Percentiles rank a stretch among this genome's conserved stretches.
phyloP scores from a whole-genome alignment of 2,888 invertebrate species.

The Alsophila aescularia region DNA sequence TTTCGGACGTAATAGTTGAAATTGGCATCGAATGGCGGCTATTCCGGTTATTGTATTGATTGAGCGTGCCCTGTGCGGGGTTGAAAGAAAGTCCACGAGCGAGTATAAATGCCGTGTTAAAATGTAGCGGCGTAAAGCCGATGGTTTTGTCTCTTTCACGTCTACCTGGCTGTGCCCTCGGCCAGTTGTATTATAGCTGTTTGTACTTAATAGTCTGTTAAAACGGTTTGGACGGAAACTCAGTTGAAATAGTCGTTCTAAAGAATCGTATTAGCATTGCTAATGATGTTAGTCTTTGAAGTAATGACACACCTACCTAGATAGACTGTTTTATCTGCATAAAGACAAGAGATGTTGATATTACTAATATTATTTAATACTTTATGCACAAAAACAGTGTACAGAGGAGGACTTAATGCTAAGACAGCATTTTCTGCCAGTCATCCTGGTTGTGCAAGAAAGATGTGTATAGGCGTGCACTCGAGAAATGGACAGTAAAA shows the following conservation, averaged over 20 bases:
- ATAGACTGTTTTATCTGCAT: conserved; percentile 13
- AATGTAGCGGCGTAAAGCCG: conserved; percentile 56
- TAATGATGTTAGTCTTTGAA: conserved; percentile 26
- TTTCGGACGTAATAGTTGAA: conserved; percentile 39
- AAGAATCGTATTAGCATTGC: conserved; percentile 35
- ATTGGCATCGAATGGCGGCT: conserved; percentile 38
- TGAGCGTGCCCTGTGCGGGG: conserved; percentile 52
- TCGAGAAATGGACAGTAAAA: no score
- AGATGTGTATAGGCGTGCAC: no score
- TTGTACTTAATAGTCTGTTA: conserved; percentile 38
- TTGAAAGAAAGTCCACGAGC: conserved; percentile 58
- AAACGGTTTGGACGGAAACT: conserved; percentile 35
- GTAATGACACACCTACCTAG: conserved; percentile 17
- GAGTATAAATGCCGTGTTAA: conserved; percentile 63
- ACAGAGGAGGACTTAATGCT: no score
- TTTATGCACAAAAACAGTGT: no score
- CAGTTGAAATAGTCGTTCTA: conserved; percentile 24
- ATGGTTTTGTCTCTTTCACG: conserved; percentile 70
- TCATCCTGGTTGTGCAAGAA: no score
- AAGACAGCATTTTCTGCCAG: no score
- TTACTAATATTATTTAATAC: no score
- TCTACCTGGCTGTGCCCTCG: conserved; percentile 48
- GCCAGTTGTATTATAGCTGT: conserved; percentile 26
- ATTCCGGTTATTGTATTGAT: conserved; percentile 71
- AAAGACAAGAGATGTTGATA: conserved; percentile 22